phyloP scores from a whole-genome alignment of 2,797 vertebrate genomes.

The Smutsia temminckii region DNA sequence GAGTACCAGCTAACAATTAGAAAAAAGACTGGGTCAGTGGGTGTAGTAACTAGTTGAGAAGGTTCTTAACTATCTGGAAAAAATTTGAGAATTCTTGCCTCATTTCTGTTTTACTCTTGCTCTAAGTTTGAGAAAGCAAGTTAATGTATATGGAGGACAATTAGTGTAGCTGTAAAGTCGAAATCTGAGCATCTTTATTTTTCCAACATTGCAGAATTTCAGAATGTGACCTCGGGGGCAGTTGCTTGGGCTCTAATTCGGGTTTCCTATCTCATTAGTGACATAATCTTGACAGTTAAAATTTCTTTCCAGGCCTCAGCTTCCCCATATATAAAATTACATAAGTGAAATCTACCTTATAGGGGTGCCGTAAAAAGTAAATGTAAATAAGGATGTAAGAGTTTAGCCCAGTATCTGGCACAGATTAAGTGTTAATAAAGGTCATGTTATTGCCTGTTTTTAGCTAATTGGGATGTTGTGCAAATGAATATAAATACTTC shows the following conservation, averaged over 20 bases:
- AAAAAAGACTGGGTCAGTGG: not conserved
- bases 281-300: not conserved
- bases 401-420: not conserved
- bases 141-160: not conserved
- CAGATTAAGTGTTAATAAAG: not conserved
- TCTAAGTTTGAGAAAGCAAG: slow-evolving; percentile 29
- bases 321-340: not conserved
- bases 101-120: not conserved
- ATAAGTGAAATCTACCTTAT: not conserved
- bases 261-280: not conserved
- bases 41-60: not conserved
- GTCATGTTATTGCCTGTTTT: not conserved
- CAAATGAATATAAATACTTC: slow-evolving; percentile 6
- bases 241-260: not conserved
- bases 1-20: not conserved
- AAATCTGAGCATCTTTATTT: not conserved
- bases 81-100: not conserved
- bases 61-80: not conserved
- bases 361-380: not conserved
- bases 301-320: not conserved
- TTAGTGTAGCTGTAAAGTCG: not conserved
- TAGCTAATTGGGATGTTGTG: not conserved
- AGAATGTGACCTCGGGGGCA: not conserved
- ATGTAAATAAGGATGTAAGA: not conserved
- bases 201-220: not conserved